Base-by-base conservation (phyloP, 2,797 vertebrate species). In the Myoxocephalus aenaeus region DNA sequence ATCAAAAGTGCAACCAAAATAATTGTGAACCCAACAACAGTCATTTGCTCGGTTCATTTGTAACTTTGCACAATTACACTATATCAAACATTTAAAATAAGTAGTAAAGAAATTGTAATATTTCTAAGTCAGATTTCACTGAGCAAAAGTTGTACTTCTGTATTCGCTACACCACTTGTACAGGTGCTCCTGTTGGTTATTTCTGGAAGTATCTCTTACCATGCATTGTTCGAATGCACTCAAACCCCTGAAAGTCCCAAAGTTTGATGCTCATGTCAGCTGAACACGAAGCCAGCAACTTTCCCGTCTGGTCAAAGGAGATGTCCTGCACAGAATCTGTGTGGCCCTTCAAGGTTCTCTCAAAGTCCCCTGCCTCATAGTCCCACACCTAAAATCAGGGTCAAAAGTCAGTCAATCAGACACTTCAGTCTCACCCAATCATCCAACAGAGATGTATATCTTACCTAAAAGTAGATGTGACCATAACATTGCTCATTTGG, bases 181-280 rank as follows among this genome's bases (percentile, higher is more conserved):
- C 11, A 64, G 18, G 5, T 22, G 36, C n/a, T 61, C 5, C 15
- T 15, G 22, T 65, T 29, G 0, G 3, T 29, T 27, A 38, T 9
- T 59, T 51, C 63, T 32, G 10, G 46, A 13, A 65, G 44, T 17
- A 7, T 72, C 44, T 65, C 96, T 96, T 95, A 99, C 98, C 98
- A 79, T 99, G 98, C 98, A 99, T 99, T 93, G 98, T 99, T 94
- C 97, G 95, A 95, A 99, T 97, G 93, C 98, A 99, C 93, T 99
- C 98, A 86, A 99, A 99, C 86, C 97, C 97, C 93, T 99, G 98
- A 93, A 99, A 99, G 95, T 99, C 98, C 98, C 98, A 99, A 90
- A 99, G 96, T 93, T 99, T 99, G 95, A 99, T 98, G 93, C 97
- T 99, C 98, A 99, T 99, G 93, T 99, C 98, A 82, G 98, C 98